phyloP scores from a whole-genome alignment of 2,797 vertebrate species.

The Muscicapa striata region DNA sequence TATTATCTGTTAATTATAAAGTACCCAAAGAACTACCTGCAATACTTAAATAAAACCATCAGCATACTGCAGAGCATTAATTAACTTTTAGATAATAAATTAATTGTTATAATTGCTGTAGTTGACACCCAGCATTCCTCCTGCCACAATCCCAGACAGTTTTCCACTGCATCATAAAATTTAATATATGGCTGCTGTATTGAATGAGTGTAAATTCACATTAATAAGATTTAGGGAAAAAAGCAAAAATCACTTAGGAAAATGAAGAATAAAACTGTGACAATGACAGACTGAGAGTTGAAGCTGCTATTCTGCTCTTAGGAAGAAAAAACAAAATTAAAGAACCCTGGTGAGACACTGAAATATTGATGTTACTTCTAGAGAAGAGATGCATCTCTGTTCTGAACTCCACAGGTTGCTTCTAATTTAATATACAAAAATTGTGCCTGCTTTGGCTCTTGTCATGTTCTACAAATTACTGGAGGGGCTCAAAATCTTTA shows the following conservation, averaged over 20 bases:
- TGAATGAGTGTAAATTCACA: background rate
- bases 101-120: background rate
- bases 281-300: background rate
- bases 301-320: background rate
- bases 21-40: background rate
- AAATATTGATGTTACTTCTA: background rate
- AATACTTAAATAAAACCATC: background rate
- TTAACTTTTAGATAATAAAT: background rate
- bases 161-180: conserved; percentile 42
- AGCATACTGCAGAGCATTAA: background rate
- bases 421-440: background rate
- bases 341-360: background rate
- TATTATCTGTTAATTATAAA: background rate
- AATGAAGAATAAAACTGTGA: background rate
- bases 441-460: background rate
- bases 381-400: background rate
- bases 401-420: background rate
- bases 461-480: background rate
- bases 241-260: background rate
- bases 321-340: background rate
- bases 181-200: background rate
- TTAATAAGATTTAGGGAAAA: background rate
- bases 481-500: background rate
- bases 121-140: background rate
- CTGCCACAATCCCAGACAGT: background rate